Base-by-base conservation (phyloP, 2,888 invertebrate genomes). In the Bembecia ichneumoniformis region DNA sequence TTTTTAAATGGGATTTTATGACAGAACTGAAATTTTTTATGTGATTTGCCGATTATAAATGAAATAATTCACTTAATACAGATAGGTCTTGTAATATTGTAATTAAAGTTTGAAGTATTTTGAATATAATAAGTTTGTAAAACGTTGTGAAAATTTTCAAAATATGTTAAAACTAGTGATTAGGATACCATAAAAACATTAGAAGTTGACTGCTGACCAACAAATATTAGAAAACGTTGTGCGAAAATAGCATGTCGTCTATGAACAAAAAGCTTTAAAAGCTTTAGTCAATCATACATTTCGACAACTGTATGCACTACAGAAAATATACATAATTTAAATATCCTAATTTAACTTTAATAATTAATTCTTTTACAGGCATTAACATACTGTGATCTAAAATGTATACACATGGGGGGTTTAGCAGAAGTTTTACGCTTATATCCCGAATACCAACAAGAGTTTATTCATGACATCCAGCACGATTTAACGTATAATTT, bases 401-500 rank as follows among this genome's bases (percentile, higher is more conserved):
- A 98, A 83, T 96, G 96, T 81, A 94, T 98, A 59, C 92, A 96
- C 80, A 95, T 96, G 89, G 93, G 92, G 55, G 97, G 97, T 1
- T 88, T 98, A 47, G 93, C 96, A 11, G 97, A 97, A 62, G 96
- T 96, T 0, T 88, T 98, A 13, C 89, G 95, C 2, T 86, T 97
- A 0, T 98, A 98, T 76, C 97, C 97, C 0, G 97, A 98, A 74
- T 98, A 96, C 74, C 96, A 96, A 66, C 95, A 96, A 68, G 95
- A 96, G 74, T 98, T 98, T 75, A 93, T 95, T 47, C 92, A 96
- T 63, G 98, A 98, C 73, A 96, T 98, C 61, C 95, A 96, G 65
- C 97, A 97, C 71, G 98, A 98, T 76, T 90, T 98, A 50, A 97
- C 98, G 0, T 97, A 95, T 81, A 98, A 98, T 78, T 89, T 98